Evolutionary conservation across 2,797 vertebrate genomes (phyloP).

Genomic region (Prunella strophiata): DNA sequence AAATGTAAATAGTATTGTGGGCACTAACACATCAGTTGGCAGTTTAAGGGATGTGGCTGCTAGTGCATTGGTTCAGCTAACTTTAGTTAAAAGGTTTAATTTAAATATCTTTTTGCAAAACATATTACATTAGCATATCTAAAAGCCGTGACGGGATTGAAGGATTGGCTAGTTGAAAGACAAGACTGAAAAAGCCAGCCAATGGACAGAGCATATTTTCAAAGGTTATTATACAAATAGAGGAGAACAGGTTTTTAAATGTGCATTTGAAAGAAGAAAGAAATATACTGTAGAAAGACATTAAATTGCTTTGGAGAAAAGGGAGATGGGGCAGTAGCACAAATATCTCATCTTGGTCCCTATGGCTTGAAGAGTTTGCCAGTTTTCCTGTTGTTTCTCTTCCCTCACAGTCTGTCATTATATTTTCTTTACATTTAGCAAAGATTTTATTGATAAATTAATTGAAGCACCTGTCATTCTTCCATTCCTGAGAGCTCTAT

Average conservation of each 20-base stretch:
- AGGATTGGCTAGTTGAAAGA: slow-evolving; percentile 7
- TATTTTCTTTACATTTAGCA: background rate
- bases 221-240: background rate
- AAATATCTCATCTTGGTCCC: background rate
- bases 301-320: background rate
- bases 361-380: background rate
- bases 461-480: background rate
- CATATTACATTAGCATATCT: slow-evolving; percentile 2
- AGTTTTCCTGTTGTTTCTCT: background rate
- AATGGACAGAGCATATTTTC: background rate
- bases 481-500: background rate
- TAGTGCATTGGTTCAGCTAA: background rate
- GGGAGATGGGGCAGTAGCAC: background rate
- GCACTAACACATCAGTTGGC: background rate
- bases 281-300: background rate
- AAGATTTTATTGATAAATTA: background rate
- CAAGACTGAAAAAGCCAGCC: background rate
- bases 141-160: background rate
- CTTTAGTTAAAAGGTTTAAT: slow-evolving; percentile 23
- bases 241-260: background rate
- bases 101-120: slow-evolving; percentile 19
- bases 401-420: background rate
- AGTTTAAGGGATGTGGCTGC: background rate
- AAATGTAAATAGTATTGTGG: background rate
- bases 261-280: background rate